These are phyloP conservation scores for Psephotus haematonotus DNA, from an alignment of 2,113 vertebrate species.

Conservation along the genomic window DNA sequence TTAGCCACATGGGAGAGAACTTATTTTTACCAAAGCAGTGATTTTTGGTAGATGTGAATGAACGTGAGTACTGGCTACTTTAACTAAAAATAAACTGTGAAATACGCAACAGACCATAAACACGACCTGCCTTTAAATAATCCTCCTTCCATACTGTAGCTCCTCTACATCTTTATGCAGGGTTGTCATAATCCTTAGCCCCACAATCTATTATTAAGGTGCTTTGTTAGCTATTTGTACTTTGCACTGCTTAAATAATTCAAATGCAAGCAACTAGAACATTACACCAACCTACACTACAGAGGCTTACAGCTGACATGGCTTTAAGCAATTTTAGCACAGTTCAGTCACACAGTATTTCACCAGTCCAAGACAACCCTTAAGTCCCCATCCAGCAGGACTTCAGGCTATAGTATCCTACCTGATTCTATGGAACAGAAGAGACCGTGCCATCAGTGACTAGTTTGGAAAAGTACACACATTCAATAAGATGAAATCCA, in stretches of 20 bases:
- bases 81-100: not conserved
- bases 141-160: not conserved
- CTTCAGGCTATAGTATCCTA: not conserved
- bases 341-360: not conserved
- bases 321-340: not conserved
- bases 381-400: not conserved
- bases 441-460: not conserved
- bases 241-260: slow-evolving; percentile 27
- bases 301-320: not conserved
- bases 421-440: not conserved
- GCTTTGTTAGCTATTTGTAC: not conserved
- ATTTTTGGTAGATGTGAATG: not conserved
- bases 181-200: not conserved
- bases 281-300: not conserved
- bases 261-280: not conserved
- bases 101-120: not conserved
- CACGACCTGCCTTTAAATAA: not conserved
- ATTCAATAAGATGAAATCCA: not conserved
- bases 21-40: not conserved
- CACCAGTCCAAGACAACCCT: not conserved
- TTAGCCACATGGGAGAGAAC: not conserved
- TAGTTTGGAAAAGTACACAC: not conserved
- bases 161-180: not conserved
- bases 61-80: not conserved
- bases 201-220: not conserved